These are phyloP conservation scores for Patella pellucida DNA, from an alignment of 2,888 invertebrate species.

Conservation along the genomic window DNA sequence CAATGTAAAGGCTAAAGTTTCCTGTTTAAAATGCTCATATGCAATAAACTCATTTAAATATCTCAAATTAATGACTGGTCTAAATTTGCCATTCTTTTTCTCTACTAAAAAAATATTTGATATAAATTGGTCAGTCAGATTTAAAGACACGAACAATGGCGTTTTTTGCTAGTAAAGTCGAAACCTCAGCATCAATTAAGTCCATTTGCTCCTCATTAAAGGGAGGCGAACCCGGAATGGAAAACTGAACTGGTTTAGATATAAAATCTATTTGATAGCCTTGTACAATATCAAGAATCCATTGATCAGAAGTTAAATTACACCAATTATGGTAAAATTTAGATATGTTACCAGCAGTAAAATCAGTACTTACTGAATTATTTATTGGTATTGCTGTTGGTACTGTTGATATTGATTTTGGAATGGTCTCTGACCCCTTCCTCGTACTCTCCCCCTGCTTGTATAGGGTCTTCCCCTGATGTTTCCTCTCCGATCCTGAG, in stretches of 20 bases:
- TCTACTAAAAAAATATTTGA: neutral
- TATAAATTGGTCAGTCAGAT: neutral
- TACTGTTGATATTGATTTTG: neutral
- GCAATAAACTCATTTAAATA: neutral
- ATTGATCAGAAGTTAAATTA: neutral
- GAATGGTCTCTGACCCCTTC: too few species aligned
- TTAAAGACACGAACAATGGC: neutral
- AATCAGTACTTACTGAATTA: neutral
- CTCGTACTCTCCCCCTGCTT: too few species aligned
- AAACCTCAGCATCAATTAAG: neutral
- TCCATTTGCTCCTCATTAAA: neutral
- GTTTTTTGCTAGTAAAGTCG: neutral
- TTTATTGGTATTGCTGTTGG: neutral
- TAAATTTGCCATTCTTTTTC: neutral
- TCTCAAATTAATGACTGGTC: neutral
- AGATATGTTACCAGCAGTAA: neutral
- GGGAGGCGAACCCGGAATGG: neutral
- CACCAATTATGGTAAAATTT: neutral
- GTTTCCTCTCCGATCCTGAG: too few species aligned
- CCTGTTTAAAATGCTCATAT: neutral
- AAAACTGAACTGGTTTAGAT: slow-evolving; percentile 3
- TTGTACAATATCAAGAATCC: neutral
- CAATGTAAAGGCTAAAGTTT: neutral
- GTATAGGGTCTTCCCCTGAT: too few species aligned
- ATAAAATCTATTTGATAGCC: slow-evolving; percentile 1